Evolutionary conservation across 1,140 invertebrate species (phyloP).

Genomic region (Grapholita molesta): DNA sequence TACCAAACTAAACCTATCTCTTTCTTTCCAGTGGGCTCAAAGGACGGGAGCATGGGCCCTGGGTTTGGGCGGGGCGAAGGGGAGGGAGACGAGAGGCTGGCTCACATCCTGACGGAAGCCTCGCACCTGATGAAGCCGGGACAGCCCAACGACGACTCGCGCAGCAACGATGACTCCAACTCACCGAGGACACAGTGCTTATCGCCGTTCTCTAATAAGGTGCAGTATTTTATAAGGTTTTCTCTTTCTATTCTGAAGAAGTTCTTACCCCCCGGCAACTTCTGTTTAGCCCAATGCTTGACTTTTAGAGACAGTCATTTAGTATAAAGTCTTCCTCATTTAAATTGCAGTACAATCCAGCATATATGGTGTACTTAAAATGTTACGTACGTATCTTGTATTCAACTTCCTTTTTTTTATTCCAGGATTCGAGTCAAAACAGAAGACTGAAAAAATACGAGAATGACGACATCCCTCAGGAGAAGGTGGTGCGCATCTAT

Average conservation of each 20-base stretch:
- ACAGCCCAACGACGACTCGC: conserved; percentile 79
- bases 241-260: too few species aligned
- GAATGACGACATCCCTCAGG: conserved; percentile 97
- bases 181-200: conserved; percentile 87
- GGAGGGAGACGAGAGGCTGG: conserved; percentile 94
- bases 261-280: too few species aligned
- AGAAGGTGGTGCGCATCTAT: conserved; percentile 97
- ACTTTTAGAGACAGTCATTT: too few species aligned
- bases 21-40: conserved; percentile 82
- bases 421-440: conserved; percentile 82
- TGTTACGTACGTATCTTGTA: too few species aligned
- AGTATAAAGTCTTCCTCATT: too few species aligned
- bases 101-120: conserved; percentile 95
- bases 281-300: too few species aligned
- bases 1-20: background rate
- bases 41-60: conserved; percentile 86
- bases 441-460: conserved; percentile 90
- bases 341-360: too few species aligned
- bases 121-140: conserved; percentile 83
- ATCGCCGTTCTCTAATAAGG: conserved; percentile 84
- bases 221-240: conserved; percentile 23
- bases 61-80: conserved; percentile 85
- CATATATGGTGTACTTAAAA: too few species aligned
- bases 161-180: conserved; percentile 89
- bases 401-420: conserved; percentile 10